Conservation (phyloP, 2,797 vertebrate species). For the Cyprinodon diabolis region DNA sequence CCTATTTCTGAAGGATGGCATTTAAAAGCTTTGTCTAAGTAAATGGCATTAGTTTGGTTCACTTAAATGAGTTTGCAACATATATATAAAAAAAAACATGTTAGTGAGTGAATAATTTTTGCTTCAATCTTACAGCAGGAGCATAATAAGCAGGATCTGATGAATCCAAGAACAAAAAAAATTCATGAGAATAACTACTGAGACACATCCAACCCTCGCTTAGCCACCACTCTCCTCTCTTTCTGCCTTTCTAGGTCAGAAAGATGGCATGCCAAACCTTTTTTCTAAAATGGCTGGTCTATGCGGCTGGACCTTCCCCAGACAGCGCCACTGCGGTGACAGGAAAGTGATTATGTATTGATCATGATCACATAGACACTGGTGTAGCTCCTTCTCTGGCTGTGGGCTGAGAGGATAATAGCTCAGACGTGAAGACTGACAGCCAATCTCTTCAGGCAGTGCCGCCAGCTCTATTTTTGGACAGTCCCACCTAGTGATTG, state of each 20-base stretch:
- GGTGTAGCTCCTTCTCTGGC: slow-evolving; percentile 60
- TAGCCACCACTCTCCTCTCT: slow-evolving; percentile 8
- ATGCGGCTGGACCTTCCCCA: slow-evolving; percentile 49
- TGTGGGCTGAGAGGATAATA: slow-evolving; percentile 69
- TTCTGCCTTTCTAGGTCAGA: slow-evolving; percentile 70
- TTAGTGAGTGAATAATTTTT: slow-evolving; percentile 16
- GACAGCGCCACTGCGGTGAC: slow-evolving; percentile 63
- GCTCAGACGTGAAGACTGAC: slow-evolving; percentile 69
- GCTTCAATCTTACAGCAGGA: slow-evolving; percentile 23
- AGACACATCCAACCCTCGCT: slow-evolving; percentile 43
- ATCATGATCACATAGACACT: slow-evolving; percentile 73
- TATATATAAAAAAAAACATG: neutral
- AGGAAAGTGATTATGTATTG: slow-evolving; percentile 79
- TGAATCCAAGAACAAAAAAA: slow-evolving; percentile 30
- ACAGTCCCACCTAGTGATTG: slow-evolving; percentile 62
- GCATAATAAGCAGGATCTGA: slow-evolving; percentile 22
- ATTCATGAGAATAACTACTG: slow-evolving; percentile 38
- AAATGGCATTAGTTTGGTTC: no score
- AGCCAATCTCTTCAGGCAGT: slow-evolving; percentile 61
- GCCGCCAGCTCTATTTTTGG: slow-evolving; percentile 66
- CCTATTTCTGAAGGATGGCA: neutral
- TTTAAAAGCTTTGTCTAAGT: neutral
- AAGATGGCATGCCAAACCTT: slow-evolving; percentile 47
- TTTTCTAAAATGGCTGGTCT: slow-evolving; percentile 64
- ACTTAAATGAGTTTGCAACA: neutral